Evolutionary conservation across 2,797 vertebrate species (phyloP), one percentile per base, ranked within the genome.

Genomic region (Cossypha heuglini): DNA sequence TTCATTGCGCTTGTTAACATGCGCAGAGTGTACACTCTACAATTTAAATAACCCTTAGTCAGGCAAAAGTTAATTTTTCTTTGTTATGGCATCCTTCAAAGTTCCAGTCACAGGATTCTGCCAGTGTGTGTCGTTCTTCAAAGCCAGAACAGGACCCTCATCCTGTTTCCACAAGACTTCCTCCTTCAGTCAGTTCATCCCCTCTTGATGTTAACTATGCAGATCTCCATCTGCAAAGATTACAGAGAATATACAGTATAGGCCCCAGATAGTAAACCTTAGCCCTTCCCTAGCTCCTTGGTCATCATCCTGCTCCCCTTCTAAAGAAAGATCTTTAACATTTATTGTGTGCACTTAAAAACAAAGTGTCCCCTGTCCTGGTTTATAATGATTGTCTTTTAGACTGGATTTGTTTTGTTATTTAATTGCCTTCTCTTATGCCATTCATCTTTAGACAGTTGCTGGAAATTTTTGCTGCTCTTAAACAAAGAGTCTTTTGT

Each of bases 401-500:
- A 96, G 83, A 91, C 93, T 93, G 77, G 80, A 78, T 97, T 97
- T 96, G 90, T 93, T 97, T 97, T 97, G 95, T 97, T 97, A 97
- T 98, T 98, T 98, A 97, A 97, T 97, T 96, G 94, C 93, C 92
- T 97, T 97, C 83, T 95, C 87, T 95, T 97, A 93, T 95, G 59
- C 92, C 37, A 2, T 96, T 86, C 73, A 38, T 90, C 81, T 94
- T 93, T 87, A 75, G 57, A 83, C 91, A 96, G 96, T 96, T 97
- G 94, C 96, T 97, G 87, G 96, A 97, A 97, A 96, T 96, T 97
- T 97, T 95, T 97, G 86, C 88, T 93, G 49, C 87, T 95, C 91
- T 96, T 96, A 96, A 97, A 98, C 96, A 98, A 97, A 97, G 96
- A 92, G 79, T 97, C 95, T 96, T 93, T 95, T 97, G 93, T 97